phyloP scores from a whole-genome alignment of 92 coral and sea anemone genomes.

The Epizoanthus stellaris region DNA sequence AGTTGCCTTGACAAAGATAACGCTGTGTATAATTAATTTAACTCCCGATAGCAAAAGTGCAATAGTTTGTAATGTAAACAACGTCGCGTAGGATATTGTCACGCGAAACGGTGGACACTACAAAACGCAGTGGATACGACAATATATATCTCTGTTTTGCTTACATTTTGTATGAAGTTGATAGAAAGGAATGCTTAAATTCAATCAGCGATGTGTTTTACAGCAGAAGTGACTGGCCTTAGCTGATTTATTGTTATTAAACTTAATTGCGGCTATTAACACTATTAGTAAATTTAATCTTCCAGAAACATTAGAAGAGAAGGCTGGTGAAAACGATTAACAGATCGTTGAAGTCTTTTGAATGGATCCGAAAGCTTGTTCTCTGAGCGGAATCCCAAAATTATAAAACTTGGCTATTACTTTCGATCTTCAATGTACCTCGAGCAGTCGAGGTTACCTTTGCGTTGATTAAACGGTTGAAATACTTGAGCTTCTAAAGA shows the following conservation, averaged over 20 bases:
- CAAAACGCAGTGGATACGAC: background rate
- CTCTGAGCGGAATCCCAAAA: background rate
- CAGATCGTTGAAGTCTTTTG: background rate
- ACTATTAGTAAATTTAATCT: conserved; percentile 1
- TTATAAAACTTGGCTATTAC: background rate
- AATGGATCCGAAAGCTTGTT: background rate
- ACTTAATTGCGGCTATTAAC: conserved; percentile 23
- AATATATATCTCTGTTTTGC: background rate
- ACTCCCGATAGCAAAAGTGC: background rate
- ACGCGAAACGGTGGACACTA: background rate
- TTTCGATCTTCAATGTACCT: background rate
- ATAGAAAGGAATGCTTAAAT: background rate
- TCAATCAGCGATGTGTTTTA: background rate
- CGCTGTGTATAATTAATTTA: background rate
- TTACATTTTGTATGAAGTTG: background rate
- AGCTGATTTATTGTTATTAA: background rate
- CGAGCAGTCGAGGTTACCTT: background rate
- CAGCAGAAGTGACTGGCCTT: background rate
- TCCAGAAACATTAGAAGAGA: background rate
- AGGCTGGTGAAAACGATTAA: background rate
- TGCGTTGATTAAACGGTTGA: background rate
- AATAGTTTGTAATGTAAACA: background rate
- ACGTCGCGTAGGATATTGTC: background rate
- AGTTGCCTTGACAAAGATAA: background rate
- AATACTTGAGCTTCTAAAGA: background rate